Evolutionary conservation across 2,797 vertebrate species (phyloP), one percentile per base, ranked within the genome.

Genomic region (Crenichthys baileyi): DNA sequence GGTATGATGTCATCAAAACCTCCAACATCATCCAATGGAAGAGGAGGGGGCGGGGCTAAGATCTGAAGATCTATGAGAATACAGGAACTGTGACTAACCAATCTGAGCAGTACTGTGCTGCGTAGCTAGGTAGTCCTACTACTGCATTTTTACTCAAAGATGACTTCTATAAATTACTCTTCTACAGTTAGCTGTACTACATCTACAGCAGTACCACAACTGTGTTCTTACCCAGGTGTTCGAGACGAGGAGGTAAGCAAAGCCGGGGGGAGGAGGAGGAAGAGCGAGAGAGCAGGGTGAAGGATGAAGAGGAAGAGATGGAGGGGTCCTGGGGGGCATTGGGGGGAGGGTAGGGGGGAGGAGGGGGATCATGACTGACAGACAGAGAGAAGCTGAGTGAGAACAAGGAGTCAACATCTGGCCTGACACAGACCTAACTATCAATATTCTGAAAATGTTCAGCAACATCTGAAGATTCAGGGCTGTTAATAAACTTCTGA

Each of bases 291-390:
- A 70, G 77, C 26, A 80, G 11, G 16, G 58, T 2, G 31, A 48
- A 63, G 36, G 63, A 44, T 53, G 67, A 67, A 24, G 63, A 44
- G 11, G 65, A 46, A 13, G 61, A 29, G 44, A 63, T 41, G 53
- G 55, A 2, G 22, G 68, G 68, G 22, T 7, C 70, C 29, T 77
- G 70, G 18, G 89, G 91, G 51, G 90, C 72, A 0, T 51, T 4
- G 11, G 92, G 93, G 22, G 92, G 90, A 46, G 92, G 92, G 48
- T 90, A 93, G 0, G 92, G 24, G 0, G 92, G 92, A 67, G 93
- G 91, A 44, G 91, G 93, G 95, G 95, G 51, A 95, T 95, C 90
- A 93, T 92, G 81, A 94, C 94, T 95, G 92, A 90, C 82, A 86
- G 78, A 84, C 18, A 84, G 63, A 82, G 22, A 78, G 53, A 76